Conservation (phyloP, 92 coral and sea anemone genomes). For the Chrysogorgia sp. region DNA sequence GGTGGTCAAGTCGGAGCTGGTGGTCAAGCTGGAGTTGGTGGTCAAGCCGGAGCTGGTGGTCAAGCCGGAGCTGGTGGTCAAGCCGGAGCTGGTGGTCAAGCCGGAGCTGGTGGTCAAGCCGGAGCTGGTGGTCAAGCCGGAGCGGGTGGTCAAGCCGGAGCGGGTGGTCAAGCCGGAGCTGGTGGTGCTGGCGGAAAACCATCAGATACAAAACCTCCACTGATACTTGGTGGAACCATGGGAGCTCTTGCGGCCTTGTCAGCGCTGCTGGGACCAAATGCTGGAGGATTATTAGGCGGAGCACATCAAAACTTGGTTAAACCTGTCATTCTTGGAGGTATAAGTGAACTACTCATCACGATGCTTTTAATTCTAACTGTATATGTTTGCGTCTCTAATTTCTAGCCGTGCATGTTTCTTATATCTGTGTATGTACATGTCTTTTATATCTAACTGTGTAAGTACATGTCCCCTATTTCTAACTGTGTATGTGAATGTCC, state of each 20-base stretch:
- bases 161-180: background rate
- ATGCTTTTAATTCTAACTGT: background rate
- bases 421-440: no score
- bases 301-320: conserved; percentile 30
- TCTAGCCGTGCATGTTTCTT: no score
- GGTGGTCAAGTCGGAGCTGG: background rate
- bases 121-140: conserved; percentile 13
- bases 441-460: no score
- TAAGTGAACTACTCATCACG: background rate
- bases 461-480: no score
- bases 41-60: conserved; percentile 5
- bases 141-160: conserved; percentile 30
- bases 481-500: no score
- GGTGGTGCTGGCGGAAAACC: conserved; percentile 7
- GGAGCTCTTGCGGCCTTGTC: conserved; percentile 46
- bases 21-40: background rate
- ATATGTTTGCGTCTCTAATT: no score
- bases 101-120: conserved; percentile 28
- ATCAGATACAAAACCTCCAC: conserved; percentile 4
- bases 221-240: conserved; percentile 34
- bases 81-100: conserved; percentile 12
- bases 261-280: conserved; percentile 41
- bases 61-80: conserved; percentile 3
- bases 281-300: conserved; percentile 42
- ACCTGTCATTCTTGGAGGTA: conserved; percentile 19